Base-by-base conservation (phyloP, 2,113 vertebrate species). In the Okapia johnstoni region DNA sequence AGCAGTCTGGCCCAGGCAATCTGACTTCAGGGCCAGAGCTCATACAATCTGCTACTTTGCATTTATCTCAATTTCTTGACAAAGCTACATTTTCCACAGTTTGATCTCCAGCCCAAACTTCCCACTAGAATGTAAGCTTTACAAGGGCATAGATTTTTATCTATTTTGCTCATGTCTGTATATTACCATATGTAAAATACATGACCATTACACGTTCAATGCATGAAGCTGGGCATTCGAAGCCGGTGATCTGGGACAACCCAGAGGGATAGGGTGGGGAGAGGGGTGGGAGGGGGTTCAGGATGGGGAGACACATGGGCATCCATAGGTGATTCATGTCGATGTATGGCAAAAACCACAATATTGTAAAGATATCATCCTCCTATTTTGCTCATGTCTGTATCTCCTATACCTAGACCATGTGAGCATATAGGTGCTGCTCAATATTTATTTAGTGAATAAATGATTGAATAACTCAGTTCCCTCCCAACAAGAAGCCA, bases 251-350 rank as follows among this genome's bases (percentile, higher is more conserved):
- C 17, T 70, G 63, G 9, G 17, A 70, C n/a, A 70, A 70, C n/a
- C n/a, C 17, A 70, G 63, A 70, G n/a, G 63, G 63, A 36, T 36
- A 33, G 2, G 4, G 7, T 66, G 33, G 33, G 17, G 63, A 70
- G 4, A n/a, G n/a, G 21, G 9, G 9, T 6, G 4, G n/a, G 9
- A 6, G n/a, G 9, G 17, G 63, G 5, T 70, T 70, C n/a, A 70
- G 17, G 63, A 70, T 36, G 2, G 8, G 17, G n/a, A 36, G n/a
- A 66, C 17, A 66, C 2, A 36, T 66, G 63, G 21, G 1, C 17
- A 70, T 9, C 9, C 2, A 0, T 70, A 11, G n/a, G n/a, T 36
- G 9, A 70, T 70, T 70, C n/a, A 70, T 36, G 17, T 5, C 0
- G 0, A 70, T 36, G 4, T 70, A 36, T 36, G 17, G 63, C 63